These are phyloP conservation scores for Cephus pulcher DNA, from an alignment of 2,888 invertebrate genomes.

Conservation along the genomic window DNA sequence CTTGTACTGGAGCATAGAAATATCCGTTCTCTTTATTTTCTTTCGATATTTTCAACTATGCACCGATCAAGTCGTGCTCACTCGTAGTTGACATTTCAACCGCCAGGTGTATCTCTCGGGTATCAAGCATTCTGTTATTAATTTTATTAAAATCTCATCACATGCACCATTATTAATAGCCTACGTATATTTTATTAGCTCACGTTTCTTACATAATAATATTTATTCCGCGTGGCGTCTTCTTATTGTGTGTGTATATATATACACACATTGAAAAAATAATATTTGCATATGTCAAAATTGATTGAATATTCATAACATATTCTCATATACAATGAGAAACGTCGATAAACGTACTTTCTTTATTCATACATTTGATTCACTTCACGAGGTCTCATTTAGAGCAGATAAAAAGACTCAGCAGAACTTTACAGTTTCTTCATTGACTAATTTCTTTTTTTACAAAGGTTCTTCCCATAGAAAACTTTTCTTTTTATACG, in stretches of 20 bases:
- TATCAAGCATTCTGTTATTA: not conserved
- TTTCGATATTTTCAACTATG: not conserved
- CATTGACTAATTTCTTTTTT: not conserved
- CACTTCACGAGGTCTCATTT: not conserved
- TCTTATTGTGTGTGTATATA: no score
- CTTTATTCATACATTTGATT: not conserved
- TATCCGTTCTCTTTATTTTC: not conserved
- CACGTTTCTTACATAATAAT: not conserved
- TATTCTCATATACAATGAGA: not conserved
- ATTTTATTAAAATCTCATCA: not conserved
- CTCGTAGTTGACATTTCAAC: not conserved
- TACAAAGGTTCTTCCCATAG: not conserved
- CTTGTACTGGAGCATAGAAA: not conserved
- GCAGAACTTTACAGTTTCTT: not conserved
- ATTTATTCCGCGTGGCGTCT: not conserved
- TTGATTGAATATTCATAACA: not conserved
- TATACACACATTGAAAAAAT: not conserved
- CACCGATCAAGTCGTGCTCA: not conserved
- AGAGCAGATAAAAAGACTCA: not conserved
- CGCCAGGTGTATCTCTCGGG: not conserved
- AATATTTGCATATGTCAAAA: not conserved
- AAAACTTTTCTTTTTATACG: not conserved
- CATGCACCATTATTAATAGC: not conserved
- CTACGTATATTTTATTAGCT: not conserved
- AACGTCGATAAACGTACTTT: not conserved